These are phyloP conservation scores for Nicator chloris DNA, from an alignment of 2,113 vertebrate genomes.

Conservation along the genomic window DNA sequence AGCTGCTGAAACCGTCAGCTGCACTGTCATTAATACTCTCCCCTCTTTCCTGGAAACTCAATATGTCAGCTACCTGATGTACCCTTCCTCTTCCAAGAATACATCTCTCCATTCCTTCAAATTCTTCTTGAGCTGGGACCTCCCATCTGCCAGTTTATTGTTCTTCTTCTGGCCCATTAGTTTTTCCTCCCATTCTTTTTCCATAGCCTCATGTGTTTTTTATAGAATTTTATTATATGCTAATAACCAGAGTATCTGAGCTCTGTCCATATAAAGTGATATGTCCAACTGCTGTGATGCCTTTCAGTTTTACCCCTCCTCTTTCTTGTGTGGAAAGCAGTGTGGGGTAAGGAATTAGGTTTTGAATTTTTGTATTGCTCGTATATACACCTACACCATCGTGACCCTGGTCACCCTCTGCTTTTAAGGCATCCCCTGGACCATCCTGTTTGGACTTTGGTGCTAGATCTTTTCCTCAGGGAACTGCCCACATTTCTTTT, in stretches of 20 bases:
- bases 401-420: neutral
- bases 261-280: neutral
- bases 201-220: neutral
- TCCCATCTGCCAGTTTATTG: slow-evolving; percentile 55
- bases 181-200: neutral
- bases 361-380: neutral
- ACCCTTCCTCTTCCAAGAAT: slow-evolving; percentile 65
- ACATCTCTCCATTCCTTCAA: slow-evolving; percentile 46
- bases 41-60: slow-evolving; percentile 56
- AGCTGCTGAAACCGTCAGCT: slow-evolving; percentile 58
- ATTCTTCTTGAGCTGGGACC: slow-evolving; percentile 47
- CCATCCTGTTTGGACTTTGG: neutral
- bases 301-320: neutral
- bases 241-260: neutral
- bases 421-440: neutral
- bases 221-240: neutral
- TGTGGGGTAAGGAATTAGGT: neutral
- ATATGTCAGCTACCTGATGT: slow-evolving; percentile 64
- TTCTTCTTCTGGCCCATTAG: slow-evolving; percentile 27
- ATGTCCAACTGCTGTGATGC: neutral
- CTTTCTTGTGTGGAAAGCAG: neutral
- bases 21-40: slow-evolving; percentile 44
- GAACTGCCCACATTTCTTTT: neutral
- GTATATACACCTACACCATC: neutral
- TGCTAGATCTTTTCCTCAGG: neutral